Base-by-base conservation (phyloP, 37 sponge, comb jelly and placozoan species). In the Tethya wilhelma region DNA sequence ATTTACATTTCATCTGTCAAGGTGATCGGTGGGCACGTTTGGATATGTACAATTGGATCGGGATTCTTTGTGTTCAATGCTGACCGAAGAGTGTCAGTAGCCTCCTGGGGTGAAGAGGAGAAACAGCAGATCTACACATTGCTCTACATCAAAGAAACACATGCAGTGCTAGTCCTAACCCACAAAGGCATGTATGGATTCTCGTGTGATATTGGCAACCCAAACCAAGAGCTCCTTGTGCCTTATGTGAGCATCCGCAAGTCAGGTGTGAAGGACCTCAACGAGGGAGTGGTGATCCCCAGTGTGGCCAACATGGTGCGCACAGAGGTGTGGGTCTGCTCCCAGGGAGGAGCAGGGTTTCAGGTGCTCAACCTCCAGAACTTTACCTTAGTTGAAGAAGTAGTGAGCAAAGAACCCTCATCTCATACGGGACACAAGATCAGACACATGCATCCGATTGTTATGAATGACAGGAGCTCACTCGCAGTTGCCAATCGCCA, bases 241-340 rank as follows among this genome's bases (percentile, higher is more conserved):
- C 65, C 83, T 53, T 37, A 30, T 2, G 5, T n/a, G 4, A 1
- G 26, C 12, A 33, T 4, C 12, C 38, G 57, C 67, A 4, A 46
- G 23, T 1, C 32, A 0, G 1, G n/a, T n/a, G 60, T 19, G 3
- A 40, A 43, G 11, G 60, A 80, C 0, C 22, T 68, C 38, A 80
- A 58, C 29, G 58, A 36, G 38, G 84, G 84, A 12, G 70, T 84
- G 32, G 75, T 74, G 30, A 56, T 75, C 17, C 67, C 84, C 0
- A 9, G 22, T 22, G 19, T 9, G 19, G 59, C 60, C 0, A 55
- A 75, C 40, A 42, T 66, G 0, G 44, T 8, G 5, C 26, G 28
- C 34, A 26, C 74, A 1, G 80, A 79, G 56, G 44, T 86, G 31
- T 86, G 87, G 87, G 53, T 46, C 22, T 64, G 73, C 17, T 53